A percentile compares a stretch with the other conserved stretches of the same genome.
Evolutionary conservation across 2,113 vertebrate species (phyloP).

Genomic region (Talpa occidentalis): DNA sequence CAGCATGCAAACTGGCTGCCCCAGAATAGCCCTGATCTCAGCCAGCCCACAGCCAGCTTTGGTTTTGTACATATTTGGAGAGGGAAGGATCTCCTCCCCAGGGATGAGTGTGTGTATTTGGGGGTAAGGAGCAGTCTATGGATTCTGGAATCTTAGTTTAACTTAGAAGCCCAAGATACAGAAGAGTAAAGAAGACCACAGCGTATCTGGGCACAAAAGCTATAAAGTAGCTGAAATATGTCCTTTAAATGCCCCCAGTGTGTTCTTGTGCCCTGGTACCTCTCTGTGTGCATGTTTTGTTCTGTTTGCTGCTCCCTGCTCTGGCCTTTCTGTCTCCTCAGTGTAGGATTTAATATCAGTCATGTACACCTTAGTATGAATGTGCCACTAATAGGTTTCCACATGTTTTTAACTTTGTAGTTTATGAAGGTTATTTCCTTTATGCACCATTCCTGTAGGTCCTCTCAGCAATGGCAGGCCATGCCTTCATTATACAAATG

Average conservation of each 20-base stretch:
- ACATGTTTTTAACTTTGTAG: not conserved
- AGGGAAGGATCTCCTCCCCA: conserved; percentile 73
- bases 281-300: not conserved
- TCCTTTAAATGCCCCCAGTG: not conserved
- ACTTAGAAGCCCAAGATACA: not conserved
- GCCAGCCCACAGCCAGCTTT: conserved; percentile 85
- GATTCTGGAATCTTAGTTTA: not conserved
- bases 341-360: not conserved
- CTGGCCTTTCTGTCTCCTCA: not conserved
- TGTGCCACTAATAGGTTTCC: not conserved
- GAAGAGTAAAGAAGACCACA: not conserved
- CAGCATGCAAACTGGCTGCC: conserved; percentile 89
- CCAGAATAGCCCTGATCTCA: conserved; percentile 95
- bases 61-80: conserved; percentile 92
- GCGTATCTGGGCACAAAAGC: not conserved
- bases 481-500: not conserved
- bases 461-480: not conserved
- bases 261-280: not conserved
- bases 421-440: not conserved
- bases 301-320: not conserved
- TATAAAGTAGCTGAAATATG: not conserved
- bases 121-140: not conserved
- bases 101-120: not conserved
- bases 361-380: not conserved
- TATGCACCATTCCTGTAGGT: not conserved